phyloP scores from a whole-genome alignment of 2,888 invertebrate genomes.

The Pristionchus exspectatus region DNA sequence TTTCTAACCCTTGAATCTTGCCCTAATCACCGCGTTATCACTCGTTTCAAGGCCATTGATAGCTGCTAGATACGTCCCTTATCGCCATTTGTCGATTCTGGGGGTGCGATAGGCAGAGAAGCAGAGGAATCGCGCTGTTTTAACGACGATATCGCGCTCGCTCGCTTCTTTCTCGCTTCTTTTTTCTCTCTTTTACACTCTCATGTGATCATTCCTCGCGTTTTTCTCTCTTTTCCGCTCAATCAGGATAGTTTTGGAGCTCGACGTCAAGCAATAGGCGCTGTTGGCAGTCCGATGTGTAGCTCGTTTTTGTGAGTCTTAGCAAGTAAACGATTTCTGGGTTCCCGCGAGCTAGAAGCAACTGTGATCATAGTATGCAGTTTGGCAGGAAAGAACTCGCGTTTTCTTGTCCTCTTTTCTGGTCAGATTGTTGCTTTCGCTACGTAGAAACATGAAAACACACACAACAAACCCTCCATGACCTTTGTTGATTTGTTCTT shows the following conservation, averaged over 20 bases:
- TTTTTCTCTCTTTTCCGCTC: not conserved
- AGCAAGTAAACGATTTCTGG: not conserved
- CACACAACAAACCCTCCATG: no score
- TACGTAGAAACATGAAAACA: no score
- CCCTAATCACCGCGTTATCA: not conserved
- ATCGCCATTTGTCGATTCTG: not conserved
- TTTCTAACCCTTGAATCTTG: not conserved
- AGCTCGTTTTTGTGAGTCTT: not conserved
- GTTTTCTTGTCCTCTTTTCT: not conserved
- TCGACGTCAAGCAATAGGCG: not conserved
- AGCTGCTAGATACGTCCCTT: not conserved
- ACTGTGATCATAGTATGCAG: not conserved
- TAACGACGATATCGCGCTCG: not conserved
- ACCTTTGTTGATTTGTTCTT: no score
- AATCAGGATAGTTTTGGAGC: not conserved
- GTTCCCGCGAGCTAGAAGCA: not conserved
- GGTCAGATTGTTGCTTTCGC: no score
- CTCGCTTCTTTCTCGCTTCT: not conserved
- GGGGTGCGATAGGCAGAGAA: not conserved
- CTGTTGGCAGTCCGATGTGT: not conserved
- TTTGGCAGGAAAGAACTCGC: not conserved
- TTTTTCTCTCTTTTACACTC: not conserved
- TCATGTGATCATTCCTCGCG: slow-evolving; percentile 3
- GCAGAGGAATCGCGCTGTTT: slow-evolving; percentile 12
- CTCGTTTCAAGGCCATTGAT: not conserved